These are phyloP conservation scores for Collichthys lucidus DNA, from an alignment of 2,113 vertebrate species.

Conservation along the genomic window DNA sequence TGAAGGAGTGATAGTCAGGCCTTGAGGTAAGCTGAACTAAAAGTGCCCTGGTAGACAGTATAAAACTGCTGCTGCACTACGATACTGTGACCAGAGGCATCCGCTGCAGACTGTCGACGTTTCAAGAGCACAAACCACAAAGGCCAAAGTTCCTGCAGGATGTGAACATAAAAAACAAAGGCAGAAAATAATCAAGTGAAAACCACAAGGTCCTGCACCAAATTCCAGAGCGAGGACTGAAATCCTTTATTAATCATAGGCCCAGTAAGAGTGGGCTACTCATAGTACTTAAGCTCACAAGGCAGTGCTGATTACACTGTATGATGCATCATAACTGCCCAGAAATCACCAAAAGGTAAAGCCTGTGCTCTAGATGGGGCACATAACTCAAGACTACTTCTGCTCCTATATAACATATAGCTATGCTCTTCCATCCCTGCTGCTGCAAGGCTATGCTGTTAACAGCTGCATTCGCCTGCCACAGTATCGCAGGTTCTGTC, in stretches of 20 bases:
- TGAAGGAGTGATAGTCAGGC: slow-evolving; percentile 55
- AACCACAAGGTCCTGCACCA: not conserved
- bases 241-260: not conserved
- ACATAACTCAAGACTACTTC: not conserved
- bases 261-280: too few relatives aligned
- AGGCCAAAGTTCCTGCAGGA: not conserved
- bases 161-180: not conserved
- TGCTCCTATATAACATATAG: not conserved
- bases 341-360: not conserved
- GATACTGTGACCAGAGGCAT: slow-evolving; percentile 14
- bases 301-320: not conserved
- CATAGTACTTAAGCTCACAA: not conserved
- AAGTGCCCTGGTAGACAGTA: slow-evolving; percentile 42
- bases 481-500: not conserved
- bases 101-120: slow-evolving; percentile 8
- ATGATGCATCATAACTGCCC: not conserved
- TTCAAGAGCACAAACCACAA: slow-evolving; percentile 2
- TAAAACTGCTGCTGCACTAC: slow-evolving; percentile 36
- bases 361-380: not conserved
- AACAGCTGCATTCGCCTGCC: not conserved
- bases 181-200: not conserved
- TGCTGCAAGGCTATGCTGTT: not conserved
- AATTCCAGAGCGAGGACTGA: not conserved
- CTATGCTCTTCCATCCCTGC: not conserved
- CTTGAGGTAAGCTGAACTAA: slow-evolving; percentile 44